phyloP scores from a whole-genome alignment of 2,797 vertebrate species.

The Onychomys arenicola region DNA sequence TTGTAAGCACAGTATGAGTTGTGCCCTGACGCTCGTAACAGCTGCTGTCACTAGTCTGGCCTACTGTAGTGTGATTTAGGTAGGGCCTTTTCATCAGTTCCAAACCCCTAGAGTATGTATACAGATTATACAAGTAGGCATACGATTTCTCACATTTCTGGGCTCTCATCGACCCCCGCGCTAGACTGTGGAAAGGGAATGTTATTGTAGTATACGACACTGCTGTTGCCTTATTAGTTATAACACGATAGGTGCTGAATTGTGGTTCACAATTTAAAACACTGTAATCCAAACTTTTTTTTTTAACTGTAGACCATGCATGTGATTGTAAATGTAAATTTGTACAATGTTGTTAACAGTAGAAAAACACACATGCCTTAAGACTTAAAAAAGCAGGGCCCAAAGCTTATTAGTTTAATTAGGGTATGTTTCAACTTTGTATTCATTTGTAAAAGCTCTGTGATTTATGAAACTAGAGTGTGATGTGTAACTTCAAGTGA shows the following conservation, averaged over 20 bases:
- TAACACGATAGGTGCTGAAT: constrained; percentile 91
- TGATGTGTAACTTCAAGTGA: constrained; percentile 61
- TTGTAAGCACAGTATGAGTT: constrained; percentile 89
- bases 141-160: constrained; percentile 87
- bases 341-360: constrained; percentile 87
- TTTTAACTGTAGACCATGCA: constrained; percentile 89
- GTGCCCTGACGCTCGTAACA: constrained; percentile 87
- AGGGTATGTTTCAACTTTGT: constrained; percentile 84
- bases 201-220: constrained; percentile 89
- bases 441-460: constrained; percentile 85
- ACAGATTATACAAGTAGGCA: constrained; percentile 86
- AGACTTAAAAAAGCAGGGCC: constrained; percentile 88
- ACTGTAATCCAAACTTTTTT: constrained; percentile 89
- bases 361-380: constrained; percentile 92
- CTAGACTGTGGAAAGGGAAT: constrained; percentile 88
- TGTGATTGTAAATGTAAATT: constrained; percentile 89
- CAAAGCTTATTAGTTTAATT: constrained; percentile 87
- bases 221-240: constrained; percentile 93
- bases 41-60: constrained; percentile 90
- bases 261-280: constrained; percentile 90
- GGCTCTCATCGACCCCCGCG: constrained; percentile 86
- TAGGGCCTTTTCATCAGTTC: constrained; percentile 88
- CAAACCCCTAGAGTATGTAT: constrained; percentile 88
- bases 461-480: constrained; percentile 75
- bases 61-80: constrained; percentile 88